Evolutionary conservation across 2,888 invertebrate genomes (phyloP), one percentile per base, ranked within the genome.

Genomic region (Taenaris catops): DNA sequence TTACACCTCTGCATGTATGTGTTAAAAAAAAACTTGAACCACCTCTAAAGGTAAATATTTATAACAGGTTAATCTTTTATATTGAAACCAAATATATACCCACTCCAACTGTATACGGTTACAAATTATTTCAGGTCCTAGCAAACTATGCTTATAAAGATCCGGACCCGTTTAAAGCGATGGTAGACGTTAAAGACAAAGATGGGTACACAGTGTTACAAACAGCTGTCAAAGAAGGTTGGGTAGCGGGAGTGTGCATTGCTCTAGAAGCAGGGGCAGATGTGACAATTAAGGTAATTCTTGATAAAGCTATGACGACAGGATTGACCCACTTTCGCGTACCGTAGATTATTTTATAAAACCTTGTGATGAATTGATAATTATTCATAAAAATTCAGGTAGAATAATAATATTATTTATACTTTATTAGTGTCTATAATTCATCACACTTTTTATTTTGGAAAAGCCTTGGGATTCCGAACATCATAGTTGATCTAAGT

Each of bases 161-260:
- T 31, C 63, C 64, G 0, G 73, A 83, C 39, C 83, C 84, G 0
- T 35, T 83, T 11, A 51, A 59, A 9, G 73, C 79, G 0, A 60
- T 74, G 41, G 73, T 87, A 1, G 87, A 89, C 39, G 76, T 86
- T 1, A 79, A 78, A 32, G 87, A 89, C 42, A 60, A 56, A 26
- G 69, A 75, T 4, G 87, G 88, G 0, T 76, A 84, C 21, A 88
- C 89, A n/a, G 84, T 89, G 0, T 58, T 89, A 2, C 89, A 89
- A 46, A 60, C 76, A 1, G 88, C 89, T 1, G 78, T 89, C 0
- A 74, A 79, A 37, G 71, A 71, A 0, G 76, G 80, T 0, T 89
- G 89, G 89, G 75, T 81, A 3, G 70, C 79, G 2, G 89, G 89
- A 0, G 86, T 88, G 0, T 80, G 80, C 27, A 69, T 88, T 1